Conservation (phyloP, 2,797 vertebrate species). For the Aplochiton taeniatus region DNA sequence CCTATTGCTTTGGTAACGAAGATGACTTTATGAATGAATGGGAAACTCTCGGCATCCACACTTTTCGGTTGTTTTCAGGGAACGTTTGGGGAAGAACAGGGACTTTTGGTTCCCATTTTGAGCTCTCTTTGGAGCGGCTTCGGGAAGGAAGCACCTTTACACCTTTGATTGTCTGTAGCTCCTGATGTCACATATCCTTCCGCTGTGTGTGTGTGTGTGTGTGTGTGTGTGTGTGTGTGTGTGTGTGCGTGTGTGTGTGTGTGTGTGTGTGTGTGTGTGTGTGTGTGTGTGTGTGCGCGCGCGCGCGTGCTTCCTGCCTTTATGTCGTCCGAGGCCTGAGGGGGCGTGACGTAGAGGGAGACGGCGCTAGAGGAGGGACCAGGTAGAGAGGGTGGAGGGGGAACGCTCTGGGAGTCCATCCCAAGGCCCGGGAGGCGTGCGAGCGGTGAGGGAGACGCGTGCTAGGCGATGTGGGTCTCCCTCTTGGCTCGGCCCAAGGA, state of each 20-base stretch:
- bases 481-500: too few species aligned
- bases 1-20: too few species aligned
- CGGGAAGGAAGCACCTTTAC: slow-evolving; percentile 95
- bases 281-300: slow-evolving; percentile 18
- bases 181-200: slow-evolving; percentile 89
- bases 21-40: too few species aligned
- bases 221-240: slow-evolving; percentile 13
- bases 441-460: too few species aligned
- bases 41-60: neutral
- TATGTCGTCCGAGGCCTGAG: slow-evolving; percentile 68
- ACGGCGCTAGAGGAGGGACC: slow-evolving; percentile 32
- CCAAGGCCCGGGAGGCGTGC: neutral
- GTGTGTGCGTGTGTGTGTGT: slow-evolving; percentile 58
- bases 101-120: slow-evolving; percentile 89
- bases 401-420: slow-evolving; percentile 42
- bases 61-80: slow-evolving; percentile 64
- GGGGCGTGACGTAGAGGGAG: neutral
- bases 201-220: slow-evolving; percentile 62
- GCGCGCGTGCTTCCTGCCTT: slow-evolving; percentile 86
- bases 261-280: slow-evolving; percentile 25
- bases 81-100: slow-evolving; percentile 83
- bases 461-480: too few species aligned
- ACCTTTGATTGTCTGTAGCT: slow-evolving; percentile 93
- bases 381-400: slow-evolving; percentile 23
- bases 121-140: slow-evolving; percentile 86